Evolutionary conservation across 1,140 invertebrate species (phyloP), one percentile per base, ranked within the genome.

Genomic region (Charaxes varanes): DNA sequence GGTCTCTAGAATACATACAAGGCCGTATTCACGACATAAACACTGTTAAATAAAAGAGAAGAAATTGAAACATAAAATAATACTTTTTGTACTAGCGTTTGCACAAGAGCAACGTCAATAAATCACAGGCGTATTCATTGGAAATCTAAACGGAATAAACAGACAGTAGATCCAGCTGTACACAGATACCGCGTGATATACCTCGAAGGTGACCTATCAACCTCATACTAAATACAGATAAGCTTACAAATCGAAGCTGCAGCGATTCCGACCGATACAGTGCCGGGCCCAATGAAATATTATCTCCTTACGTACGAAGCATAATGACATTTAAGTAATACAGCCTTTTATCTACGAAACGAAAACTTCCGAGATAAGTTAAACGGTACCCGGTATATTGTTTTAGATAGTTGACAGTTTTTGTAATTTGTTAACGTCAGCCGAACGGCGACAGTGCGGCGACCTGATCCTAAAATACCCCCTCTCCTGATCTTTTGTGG

Each of bases 301-400:
- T 74, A 74, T 74, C 70, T 58, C 36, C 56, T 51, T 62, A 58
- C 56, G 67, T 71, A 73, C 69, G 62, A 66, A 69, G 61, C 67
- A 68, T 82, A 79, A 82, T 82, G 74, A 79, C 72, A 78, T 79
- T 82, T 82, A 79, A 82, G 78, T 78, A 72, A 69, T 79, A 79
- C 69, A 76, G 76, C 73, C 59, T 70, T 70, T 76, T 82, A 82
- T 82, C 74, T 76, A 67, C 62, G 62, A 62, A 66, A 78, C 69
- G 71, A 79, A 78, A 78, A 79, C 58, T 74, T 49, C 48, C 43
- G 43, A 82, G 77, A 79, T 81, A 81, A 79, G 62, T 69, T 78
- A 78, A 79, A 79, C 78, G 72, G 62, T 68, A 72, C 73, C 64
- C 63, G 66, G 67, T 78, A 79, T 79, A 82, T 82, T 82, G 78